Percentiles rank a stretch among this genome's conserved stretches.
These are phyloP conservation scores for Ctenoplectra terminalis DNA, from an alignment of 1,140 invertebrate species.

Conservation along the genomic window DNA sequence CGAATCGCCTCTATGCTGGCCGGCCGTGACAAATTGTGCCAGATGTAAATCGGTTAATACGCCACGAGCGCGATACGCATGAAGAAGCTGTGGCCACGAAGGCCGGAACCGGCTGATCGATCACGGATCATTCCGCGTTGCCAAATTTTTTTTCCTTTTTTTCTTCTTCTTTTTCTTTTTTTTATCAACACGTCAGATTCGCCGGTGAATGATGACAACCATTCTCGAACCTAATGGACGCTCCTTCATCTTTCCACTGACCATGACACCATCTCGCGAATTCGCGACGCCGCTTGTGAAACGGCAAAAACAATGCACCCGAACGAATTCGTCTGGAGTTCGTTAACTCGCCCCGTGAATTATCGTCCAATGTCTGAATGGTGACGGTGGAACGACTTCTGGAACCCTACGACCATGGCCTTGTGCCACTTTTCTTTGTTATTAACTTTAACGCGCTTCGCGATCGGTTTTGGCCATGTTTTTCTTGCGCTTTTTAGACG, in stretches of 20 bases:
- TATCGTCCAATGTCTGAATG: background rate
- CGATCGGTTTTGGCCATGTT: background rate
- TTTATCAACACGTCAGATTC: constrained; percentile 51
- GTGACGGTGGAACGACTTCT: background rate
- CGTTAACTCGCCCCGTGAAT: constrained; percentile 20
- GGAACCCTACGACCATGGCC: background rate
- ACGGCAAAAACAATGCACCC: constrained; percentile 10
- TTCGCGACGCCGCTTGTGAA: constrained; percentile 13
- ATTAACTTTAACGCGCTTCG: background rate
- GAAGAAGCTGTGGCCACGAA: constrained; percentile 18
- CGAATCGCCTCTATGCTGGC: constrained; percentile 30
- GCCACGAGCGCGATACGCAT: background rate
- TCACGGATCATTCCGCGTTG: constrained; percentile 20
- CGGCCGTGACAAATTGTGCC: constrained; percentile 56
- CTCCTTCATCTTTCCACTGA: constrained; percentile 24
- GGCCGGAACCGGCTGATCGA: constrained; percentile 37
- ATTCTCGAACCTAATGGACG: constrained; percentile 4
- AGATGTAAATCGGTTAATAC: constrained; percentile 53
- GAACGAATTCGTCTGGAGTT: constrained; percentile 33
- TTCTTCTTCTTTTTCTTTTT: too few relatives aligned
- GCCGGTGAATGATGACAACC: constrained; percentile 52
- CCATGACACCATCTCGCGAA: constrained; percentile 56
- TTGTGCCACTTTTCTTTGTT: background rate
- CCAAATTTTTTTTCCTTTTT: constrained; percentile 27
- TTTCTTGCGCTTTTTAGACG: too few relatives aligned